Conservation (phyloP, 2,113 vertebrate genomes). For the Trichechus manatus region DNA sequence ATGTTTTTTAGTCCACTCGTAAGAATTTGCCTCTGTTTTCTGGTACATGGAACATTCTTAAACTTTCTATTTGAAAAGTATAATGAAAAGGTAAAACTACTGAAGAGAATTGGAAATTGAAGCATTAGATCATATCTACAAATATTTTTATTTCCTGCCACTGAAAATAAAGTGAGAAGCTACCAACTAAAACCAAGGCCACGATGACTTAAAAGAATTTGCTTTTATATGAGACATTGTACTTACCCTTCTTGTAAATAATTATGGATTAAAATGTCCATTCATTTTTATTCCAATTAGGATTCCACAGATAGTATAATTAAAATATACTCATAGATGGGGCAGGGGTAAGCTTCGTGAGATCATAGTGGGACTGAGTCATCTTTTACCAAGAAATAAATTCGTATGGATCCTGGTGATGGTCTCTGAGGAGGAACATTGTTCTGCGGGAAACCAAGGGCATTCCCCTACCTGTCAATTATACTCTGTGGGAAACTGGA, state of each 20-base stretch:
- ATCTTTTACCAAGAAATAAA: not conserved
- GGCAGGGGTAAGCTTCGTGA: not conserved
- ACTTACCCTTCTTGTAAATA: not conserved
- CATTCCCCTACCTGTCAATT: not conserved
- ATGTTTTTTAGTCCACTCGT: not conserved
- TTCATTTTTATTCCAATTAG: not conserved
- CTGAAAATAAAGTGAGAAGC: slow-evolving; percentile 24
- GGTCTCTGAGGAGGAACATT: accelerated
- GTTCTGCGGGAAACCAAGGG: not conserved
- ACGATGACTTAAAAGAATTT: not conserved
- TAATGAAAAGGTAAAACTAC: slow-evolving; percentile 28
- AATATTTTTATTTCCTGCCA: slow-evolving; percentile 27
- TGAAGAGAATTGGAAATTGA: slow-evolving; percentile 50
- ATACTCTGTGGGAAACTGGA: not conserved
- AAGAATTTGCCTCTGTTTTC: slow-evolving; percentile 36
- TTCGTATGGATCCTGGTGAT: not conserved
- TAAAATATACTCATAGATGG: not conserved
- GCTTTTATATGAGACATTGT: not conserved
- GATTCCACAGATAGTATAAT: not conserved
- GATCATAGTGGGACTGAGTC: not conserved
- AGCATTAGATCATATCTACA: slow-evolving; percentile 17
- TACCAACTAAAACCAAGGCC: not conserved
- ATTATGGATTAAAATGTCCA: not conserved
- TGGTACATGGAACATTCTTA: not conserved
- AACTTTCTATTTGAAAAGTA: not conserved